Percentiles rank a stretch among this genome's conserved stretches.
Evolutionary conservation across 2,113 vertebrate genomes (phyloP).

Genomic region (Colinus virginianus): DNA sequence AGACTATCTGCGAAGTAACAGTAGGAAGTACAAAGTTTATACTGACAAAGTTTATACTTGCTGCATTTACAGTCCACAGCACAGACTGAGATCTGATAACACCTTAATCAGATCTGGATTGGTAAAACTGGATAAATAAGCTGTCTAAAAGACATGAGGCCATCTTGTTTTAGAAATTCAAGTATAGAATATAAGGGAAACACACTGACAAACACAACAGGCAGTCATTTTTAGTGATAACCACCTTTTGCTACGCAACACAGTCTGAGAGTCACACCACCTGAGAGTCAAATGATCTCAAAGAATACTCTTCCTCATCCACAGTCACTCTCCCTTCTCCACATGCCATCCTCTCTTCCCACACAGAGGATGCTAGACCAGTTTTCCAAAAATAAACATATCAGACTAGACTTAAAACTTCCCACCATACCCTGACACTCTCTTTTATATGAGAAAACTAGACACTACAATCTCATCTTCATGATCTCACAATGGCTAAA

Average conservation of each 20-base stretch:
- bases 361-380: neutral
- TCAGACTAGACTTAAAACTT: neutral
- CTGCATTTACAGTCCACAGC: neutral
- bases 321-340: conserved; percentile 3
- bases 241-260: neutral
- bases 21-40: neutral
- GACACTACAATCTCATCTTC: neutral
- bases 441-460: neutral
- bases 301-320: neutral
- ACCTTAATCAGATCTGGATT: neutral
- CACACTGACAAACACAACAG: neutral
- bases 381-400: neutral
- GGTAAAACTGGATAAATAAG: neutral
- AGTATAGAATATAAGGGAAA: accelerated
- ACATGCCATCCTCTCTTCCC: neutral
- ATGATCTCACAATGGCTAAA: neutral
- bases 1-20: neutral
- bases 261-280: neutral
- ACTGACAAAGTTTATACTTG: neutral
- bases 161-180: neutral
- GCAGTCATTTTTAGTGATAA: neutral
- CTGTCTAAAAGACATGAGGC: neutral
- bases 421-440: neutral
- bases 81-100: neutral
- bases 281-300: neutral